Base-by-base conservation (phyloP, 1,140 invertebrate genomes). In the Homarus americanus region DNA sequence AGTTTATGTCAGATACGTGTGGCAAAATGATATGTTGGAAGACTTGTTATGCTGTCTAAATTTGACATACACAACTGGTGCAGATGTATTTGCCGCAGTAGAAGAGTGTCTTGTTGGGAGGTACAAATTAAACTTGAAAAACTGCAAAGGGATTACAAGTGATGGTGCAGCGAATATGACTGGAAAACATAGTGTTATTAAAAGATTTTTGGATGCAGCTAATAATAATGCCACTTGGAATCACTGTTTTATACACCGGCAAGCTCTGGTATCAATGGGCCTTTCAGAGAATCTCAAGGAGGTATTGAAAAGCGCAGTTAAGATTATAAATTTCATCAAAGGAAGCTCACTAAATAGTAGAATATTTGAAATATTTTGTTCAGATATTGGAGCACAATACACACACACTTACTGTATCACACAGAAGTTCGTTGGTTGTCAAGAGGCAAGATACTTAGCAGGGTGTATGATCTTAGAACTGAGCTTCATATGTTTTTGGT, bases 1-100 rank as follows among this genome's bases (percentile, higher is more conserved):
- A 28, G 82, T 75, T 72, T 85, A 73, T 72, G 82, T 63, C 9
- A 17, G 53, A 24, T 63, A 63, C 20, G 53, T 17, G 20, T 63
- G 53, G 53, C 9, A 63, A 63, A 10, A 73, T 34, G 72, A 85
- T 32, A 40, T 85, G 28, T 75, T 73, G 73, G 7, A 40, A 4
- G 28, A 73, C 72, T 73, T 73, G 72, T 1, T 38, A 1, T 76
- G 36, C 12, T 76, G 73, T 40, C 12, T 76, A 76, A 76, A 10
- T 40, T 40, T 76, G 36, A 12, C 73, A 41, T 20, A 76, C 20
- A 76, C 73, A 76, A 38, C 36, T 10, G 73, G 38, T 38, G 34
- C 36, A 76, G 73, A 76, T 9, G 17, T 41, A 76, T 76, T 34
- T 40, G 36, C 36, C 40, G 36, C 36, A 49, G n/a, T 36, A 12